Evolutionary conservation across 2,888 invertebrate species (phyloP).

Genomic region (Phymatocera aterrima): DNA sequence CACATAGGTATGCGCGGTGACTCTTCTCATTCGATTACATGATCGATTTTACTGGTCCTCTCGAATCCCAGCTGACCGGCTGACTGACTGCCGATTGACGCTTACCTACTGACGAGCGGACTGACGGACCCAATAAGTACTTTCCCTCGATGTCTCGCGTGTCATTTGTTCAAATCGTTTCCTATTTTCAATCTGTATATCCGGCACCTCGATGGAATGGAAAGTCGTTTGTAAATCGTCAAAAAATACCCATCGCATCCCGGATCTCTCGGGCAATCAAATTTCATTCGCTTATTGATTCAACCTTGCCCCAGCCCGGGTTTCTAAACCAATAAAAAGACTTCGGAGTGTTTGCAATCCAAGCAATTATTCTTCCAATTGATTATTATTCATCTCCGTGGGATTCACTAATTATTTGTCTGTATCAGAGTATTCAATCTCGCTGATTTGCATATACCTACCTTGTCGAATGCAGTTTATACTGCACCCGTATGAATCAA

Average conservation of each 20-base stretch:
- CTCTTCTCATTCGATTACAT: not conserved
- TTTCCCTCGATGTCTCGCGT: not conserved
- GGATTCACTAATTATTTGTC: not conserved
- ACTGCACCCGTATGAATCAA: too few relatives aligned
- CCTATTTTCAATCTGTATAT: constrained; percentile 9
- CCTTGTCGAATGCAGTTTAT: too few relatives aligned
- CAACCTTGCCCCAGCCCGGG: not conserved
- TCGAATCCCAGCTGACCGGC: not conserved
- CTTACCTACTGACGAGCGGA: not conserved
- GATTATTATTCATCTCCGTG: not conserved
- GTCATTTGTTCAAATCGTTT: constrained; percentile 10
- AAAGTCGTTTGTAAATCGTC: not conserved
- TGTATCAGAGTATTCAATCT: not conserved
- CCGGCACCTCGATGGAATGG: not conserved
- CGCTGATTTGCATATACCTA: too few relatives aligned
- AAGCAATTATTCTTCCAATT: not conserved
- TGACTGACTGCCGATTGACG: not conserved
- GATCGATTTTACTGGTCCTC: not conserved
- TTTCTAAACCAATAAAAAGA: not conserved
- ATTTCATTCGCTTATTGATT: constrained; percentile 22
- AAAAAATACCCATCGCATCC: not conserved
- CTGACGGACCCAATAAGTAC: not conserved
- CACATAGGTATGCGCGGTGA: not conserved
- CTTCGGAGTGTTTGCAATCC: not conserved
- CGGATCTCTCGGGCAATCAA: not conserved